These are phyloP conservation scores for Luperina nickerlii DNA, from an alignment of 2,888 invertebrate genomes.

Conservation along the genomic window DNA sequence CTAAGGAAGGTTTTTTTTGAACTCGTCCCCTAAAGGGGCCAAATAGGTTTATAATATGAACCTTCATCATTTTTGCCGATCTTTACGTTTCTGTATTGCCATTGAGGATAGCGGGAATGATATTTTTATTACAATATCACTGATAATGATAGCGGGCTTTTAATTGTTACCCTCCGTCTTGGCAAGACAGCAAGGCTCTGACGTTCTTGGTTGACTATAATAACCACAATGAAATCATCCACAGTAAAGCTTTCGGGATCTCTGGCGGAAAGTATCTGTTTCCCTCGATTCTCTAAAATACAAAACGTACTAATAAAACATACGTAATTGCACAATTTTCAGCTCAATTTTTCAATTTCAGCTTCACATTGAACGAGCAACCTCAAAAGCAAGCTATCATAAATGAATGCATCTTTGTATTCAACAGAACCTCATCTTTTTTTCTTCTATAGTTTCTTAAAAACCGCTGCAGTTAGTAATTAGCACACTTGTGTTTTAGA, in stretches of 20 bases:
- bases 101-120: background rate
- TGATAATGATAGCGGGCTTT: too few species aligned
- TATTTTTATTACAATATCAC: too few species aligned
- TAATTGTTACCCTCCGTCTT: background rate
- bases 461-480: background rate
- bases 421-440: background rate
- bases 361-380: background rate
- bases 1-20: too few species aligned
- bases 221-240: too few species aligned
- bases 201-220: background rate
- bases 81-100: background rate
- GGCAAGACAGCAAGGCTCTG: background rate
- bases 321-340: background rate
- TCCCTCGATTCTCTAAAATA: background rate
- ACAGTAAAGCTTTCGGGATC: too few species aligned
- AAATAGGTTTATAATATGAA: too few species aligned
- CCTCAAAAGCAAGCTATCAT: background rate
- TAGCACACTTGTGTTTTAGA: background rate
- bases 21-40: too few species aligned
- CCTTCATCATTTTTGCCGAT: too few species aligned
- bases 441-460: background rate
- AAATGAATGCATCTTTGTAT: constrained; percentile 9
- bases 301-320: background rate
- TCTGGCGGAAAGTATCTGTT: too few species aligned
- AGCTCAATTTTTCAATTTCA: background rate